These are phyloP conservation scores for Drosophila bocqueti DNA, from an alignment of 1,140 invertebrate species.

Conservation along the genomic window DNA sequence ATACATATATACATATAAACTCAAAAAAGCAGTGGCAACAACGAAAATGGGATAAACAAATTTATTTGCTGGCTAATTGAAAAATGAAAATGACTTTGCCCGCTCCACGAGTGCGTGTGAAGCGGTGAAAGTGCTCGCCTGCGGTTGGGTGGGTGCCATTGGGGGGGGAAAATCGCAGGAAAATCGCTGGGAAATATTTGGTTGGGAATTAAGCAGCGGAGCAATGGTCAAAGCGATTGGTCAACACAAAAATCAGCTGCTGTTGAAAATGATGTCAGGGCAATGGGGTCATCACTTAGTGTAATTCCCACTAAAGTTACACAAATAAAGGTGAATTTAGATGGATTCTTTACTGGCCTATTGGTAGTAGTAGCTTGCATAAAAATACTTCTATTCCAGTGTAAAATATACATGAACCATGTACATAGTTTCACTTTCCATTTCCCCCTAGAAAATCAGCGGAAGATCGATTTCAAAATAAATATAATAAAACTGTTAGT, in stretches of 20 bases:
- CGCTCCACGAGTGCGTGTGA: constrained; percentile 14
- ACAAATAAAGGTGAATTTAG: not conserved
- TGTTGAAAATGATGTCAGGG: not conserved
- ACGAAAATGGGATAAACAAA: constrained; percentile 49
- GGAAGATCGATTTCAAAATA: not conserved
- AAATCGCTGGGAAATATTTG: not conserved
- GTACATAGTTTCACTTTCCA: not conserved
- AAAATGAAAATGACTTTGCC: constrained; percentile 51
- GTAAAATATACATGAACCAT: not conserved
- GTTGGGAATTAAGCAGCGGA: not conserved
- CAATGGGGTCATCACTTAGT: not conserved
- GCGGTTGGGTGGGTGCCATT: constrained; percentile 10
- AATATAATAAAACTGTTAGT: constrained; percentile 8
- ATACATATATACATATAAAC: not conserved
- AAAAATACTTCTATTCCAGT: not conserved
- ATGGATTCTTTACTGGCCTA: not conserved
- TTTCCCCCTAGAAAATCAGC: not conserved
- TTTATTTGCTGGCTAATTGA: constrained; percentile 58
- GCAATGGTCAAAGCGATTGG: not conserved
- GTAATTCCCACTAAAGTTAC: not conserved
- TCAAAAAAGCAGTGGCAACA: constrained; percentile 20
- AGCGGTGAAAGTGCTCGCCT: constrained; percentile 33
- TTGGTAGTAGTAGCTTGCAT: not conserved
- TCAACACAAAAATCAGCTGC: not conserved
- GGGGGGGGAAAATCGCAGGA: not conserved